Base-by-base conservation (phyloP, 2,888 invertebrate genomes). In the Ophion ellenae region DNA sequence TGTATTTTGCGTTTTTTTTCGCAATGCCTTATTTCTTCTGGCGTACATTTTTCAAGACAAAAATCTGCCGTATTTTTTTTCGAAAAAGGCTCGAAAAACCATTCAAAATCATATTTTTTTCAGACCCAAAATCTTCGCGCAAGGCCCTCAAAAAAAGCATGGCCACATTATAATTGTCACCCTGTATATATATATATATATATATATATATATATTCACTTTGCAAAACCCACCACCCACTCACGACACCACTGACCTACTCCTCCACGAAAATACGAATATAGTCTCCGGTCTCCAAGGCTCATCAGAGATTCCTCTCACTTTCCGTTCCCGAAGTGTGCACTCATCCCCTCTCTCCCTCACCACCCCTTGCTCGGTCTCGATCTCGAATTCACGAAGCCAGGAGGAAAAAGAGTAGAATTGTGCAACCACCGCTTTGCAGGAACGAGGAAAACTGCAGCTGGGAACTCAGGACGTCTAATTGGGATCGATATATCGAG, bases 171-270 rank as follows among this genome's bases (percentile, higher is more conserved):
- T n/a, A n/a, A n/a, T n/a, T n/a, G n/a, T n/a, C n/a, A n/a, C n/a
- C n/a, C 0, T 24, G 1, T 24, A 24, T 24, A 24, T 24, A 24
- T 24, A 24, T 24, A 24, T 24, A 24, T 73, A 32, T 53, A 64
- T 20, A 10, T 32, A 17, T 57, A 10, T 57, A 10, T 57, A 17
- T 57, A 10, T 75, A 40, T 47, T 47, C 66, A 61, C 66, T n/a
- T 66, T 63, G 40, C 57, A 61, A 53, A 79, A 57, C 63, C 81
- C 63, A 70, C 83, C 80, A 78, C 79, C 74, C 82, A 82, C 84
- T 81, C 73, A 57, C 77, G 73, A 83, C 83, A 87, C 87, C 83
- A 88, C 86, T 88, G 88, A 88, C 88, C 88, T 87, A 88, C 86
- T 87, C 84, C 82, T 84, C 80, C 87, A 77, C 74, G 85, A 85